Evolutionary conservation across 1,140 invertebrate species (phyloP).

Genomic region (Drosophila biarmipes): DNA sequence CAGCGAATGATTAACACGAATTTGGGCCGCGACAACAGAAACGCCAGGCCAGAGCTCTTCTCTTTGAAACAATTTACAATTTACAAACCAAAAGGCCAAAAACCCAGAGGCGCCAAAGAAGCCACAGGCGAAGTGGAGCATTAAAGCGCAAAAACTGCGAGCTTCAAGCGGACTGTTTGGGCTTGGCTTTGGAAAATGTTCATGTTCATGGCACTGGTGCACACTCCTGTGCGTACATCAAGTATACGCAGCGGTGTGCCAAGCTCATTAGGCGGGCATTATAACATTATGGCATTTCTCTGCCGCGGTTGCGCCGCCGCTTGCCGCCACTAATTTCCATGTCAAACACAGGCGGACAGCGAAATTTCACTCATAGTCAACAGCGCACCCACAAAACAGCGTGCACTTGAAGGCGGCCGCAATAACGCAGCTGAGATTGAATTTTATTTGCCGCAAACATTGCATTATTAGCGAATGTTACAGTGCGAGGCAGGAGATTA

Average conservation of each 20-base stretch:
- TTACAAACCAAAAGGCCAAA: slow-evolving; percentile 35
- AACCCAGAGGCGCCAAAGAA: slow-evolving; percentile 37
- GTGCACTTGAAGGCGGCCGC: slow-evolving; percentile 51
- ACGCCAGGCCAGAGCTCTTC: slow-evolving; percentile 28
- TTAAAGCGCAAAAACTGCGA: slow-evolving; percentile 56
- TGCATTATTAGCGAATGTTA: slow-evolving; percentile 36
- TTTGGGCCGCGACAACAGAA: slow-evolving; percentile 17
- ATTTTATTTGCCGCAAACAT: slow-evolving; percentile 40
- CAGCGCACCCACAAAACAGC: slow-evolving; percentile 45
- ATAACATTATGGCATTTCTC: slow-evolving; percentile 59
- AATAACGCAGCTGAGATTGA: slow-evolving; percentile 32
- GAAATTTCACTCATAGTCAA: slow-evolving; percentile 55
- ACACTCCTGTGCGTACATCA: slow-evolving; percentile 33
- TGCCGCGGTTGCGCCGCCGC: slow-evolving; percentile 15
- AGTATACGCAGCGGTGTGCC: slow-evolving; percentile 61
- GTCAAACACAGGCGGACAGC: slow-evolving; percentile 35
- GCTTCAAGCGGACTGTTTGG: slow-evolving; percentile 59
- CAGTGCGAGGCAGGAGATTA: slow-evolving; percentile 12
- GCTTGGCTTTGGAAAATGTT: slow-evolving; percentile 44
- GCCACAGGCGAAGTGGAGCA: slow-evolving; percentile 47
- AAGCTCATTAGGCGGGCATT: slow-evolving; percentile 72
- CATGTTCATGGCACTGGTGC: slow-evolving; percentile 35
- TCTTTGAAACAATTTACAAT: slow-evolving; percentile 72
- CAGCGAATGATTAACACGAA: slow-evolving; percentile 78
- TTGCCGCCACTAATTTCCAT: slow-evolving; percentile 64